Evolutionary conservation across 2,888 invertebrate species (phyloP), one percentile per base, ranked within the genome.

Genomic region (Netelia inedita): DNA sequence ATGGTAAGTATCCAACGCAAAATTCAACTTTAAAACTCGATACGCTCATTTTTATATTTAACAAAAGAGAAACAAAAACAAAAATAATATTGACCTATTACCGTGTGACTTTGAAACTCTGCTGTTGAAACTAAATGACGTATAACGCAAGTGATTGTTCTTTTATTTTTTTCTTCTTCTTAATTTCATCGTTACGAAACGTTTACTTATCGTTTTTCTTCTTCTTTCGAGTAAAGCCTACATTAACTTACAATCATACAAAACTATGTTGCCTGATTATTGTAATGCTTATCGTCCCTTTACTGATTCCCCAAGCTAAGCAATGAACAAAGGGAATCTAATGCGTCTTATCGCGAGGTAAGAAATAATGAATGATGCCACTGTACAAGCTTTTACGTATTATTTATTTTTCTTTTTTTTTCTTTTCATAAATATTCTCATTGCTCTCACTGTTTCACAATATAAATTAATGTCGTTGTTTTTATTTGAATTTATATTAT

Each of bases 1-100:
- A 97, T 98, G 97, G 98, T 99, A 95, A 97, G 97, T 95, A 72
- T 61, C 65, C 74, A 72, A 63, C 11, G n/a, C 19, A 21, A 53
- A 9, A 50, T 68, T 35, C 10, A 65, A 55, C 23, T 41, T 10
- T 43, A 11, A 59, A 11, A 41, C 69, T 23, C 41, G 23, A 66
- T 14, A 10, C 0, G 10, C 19, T 65, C 14, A 21, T 28, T 19
- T 41, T 53, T 41, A 23, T 63, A 28, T 28, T 57, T 35, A 46
- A n/a, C n/a, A 66, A 16, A 74, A 66, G 69, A 50, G 65, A 65
- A 46, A 66, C 11, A 53, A 14, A 43, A 28, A 65, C 61, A 65
- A 63, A 19, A n/a, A 46, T 69, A 63, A 19, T 19, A 46, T 69
- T 50, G 28, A 83, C 28, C 28, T 59, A 53, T 82, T 21, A 68